A percentile compares a stretch with the other conserved stretches of the same genome.
Conservation (phyloP, 2,888 invertebrate genomes). For the Drosophila lutescens region DNA sequence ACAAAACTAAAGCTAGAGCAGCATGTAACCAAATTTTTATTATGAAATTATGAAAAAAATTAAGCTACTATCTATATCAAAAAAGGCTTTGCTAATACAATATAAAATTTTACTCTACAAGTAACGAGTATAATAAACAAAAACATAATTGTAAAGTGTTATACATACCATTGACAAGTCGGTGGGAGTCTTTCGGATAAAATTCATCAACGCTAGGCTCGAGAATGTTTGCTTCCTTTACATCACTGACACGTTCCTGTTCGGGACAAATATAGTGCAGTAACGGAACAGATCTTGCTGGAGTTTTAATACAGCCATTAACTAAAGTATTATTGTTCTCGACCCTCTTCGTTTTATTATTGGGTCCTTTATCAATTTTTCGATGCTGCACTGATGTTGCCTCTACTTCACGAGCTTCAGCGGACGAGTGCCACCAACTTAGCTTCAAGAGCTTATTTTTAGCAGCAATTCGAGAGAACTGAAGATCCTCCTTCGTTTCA, state of each 20-base stretch:
- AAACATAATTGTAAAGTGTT: too few species aligned
- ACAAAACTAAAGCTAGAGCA: too few species aligned
- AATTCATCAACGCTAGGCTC: constrained; percentile 41
- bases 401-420: constrained; percentile 41
- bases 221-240: background rate
- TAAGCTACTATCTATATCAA: too few species aligned
- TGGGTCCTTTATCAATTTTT: constrained; percentile 2
- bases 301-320: constrained; percentile 34
- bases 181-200: constrained; percentile 57
- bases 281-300: constrained; percentile 30
- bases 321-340: constrained; percentile 56
- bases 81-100: too few species aligned
- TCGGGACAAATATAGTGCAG: background rate
- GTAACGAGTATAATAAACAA: too few species aligned
- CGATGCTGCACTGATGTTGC: constrained; percentile 17
- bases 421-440: constrained; percentile 78
- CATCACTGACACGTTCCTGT: background rate
- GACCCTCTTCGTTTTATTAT: constrained; percentile 4
- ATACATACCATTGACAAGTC: constrained; percentile 61
- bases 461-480: constrained; percentile 57
- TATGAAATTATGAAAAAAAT: too few species aligned
- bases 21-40: too few species aligned
- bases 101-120: too few species aligned
- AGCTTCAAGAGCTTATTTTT: constrained; percentile 75
- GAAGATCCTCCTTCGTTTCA: background rate